Evolutionary conservation across 2,113 vertebrate species (phyloP).

Genomic region (Carassius auratus): DNA sequence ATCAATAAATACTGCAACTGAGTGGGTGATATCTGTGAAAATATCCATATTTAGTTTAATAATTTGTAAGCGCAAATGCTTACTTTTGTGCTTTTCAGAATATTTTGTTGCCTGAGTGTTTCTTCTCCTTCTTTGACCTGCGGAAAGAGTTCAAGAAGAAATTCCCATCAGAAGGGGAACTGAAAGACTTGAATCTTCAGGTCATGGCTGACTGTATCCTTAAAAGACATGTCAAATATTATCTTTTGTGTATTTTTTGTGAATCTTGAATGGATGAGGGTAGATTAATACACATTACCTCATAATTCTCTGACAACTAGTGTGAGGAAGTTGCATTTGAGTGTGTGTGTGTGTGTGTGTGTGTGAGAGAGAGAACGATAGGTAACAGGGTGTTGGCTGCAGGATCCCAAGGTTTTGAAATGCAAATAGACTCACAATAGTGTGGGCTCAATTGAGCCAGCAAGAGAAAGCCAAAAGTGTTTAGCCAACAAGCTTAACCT

Average conservation of each 20-base stretch:
- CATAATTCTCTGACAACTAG: constrained; percentile 22
- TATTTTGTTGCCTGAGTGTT: constrained; percentile 89
- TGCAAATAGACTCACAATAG: constrained; percentile 79
- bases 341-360: background rate
- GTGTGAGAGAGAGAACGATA: constrained; percentile 23
- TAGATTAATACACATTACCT: background rate
- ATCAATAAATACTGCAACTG: constrained; percentile 39
- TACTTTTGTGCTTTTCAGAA: constrained; percentile 76
- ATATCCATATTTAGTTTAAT: no score
- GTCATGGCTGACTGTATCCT: constrained; percentile 94
- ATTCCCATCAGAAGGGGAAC: constrained; percentile 81
- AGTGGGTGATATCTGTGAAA: background rate
- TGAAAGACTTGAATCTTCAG: constrained; percentile 80
- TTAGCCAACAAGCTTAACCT: constrained; percentile 72
- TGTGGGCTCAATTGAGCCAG: constrained; percentile 62
- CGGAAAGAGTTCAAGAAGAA: constrained; percentile 94
- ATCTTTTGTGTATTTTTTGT: background rate
- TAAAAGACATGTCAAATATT: constrained; percentile 42
- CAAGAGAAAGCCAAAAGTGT: constrained; percentile 70
- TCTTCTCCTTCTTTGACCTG: constrained; percentile 96
- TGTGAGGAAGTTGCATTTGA: background rate
- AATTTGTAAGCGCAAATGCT: no score
- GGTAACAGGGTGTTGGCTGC: constrained; percentile 70
- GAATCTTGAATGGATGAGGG: background rate
- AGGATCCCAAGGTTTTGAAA: constrained; percentile 75